Conservation (phyloP, 2,797 vertebrate species). For the Alectoris magna region DNA sequence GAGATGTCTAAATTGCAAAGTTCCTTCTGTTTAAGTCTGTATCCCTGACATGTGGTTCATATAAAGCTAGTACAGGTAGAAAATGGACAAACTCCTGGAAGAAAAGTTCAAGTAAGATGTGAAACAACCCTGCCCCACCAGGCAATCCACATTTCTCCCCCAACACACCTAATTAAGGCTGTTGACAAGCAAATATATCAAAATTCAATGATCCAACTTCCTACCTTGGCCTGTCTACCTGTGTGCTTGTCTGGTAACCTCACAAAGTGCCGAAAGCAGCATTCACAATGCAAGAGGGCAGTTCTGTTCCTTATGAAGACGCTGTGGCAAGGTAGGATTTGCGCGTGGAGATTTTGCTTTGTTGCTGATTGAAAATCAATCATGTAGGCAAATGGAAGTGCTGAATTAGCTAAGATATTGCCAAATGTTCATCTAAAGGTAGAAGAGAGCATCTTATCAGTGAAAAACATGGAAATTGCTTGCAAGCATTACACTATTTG, state of each 20-base stretch:
- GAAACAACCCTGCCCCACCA: background rate
- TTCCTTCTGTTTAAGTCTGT: constrained; percentile 36
- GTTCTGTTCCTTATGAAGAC: background rate
- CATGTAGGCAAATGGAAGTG: background rate
- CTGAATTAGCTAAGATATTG: background rate
- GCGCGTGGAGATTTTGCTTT: background rate
- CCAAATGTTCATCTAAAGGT: background rate
- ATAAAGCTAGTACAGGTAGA: constrained; percentile 35
- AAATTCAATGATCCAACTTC: constrained; percentile 19
- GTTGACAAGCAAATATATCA: constrained; percentile 15
- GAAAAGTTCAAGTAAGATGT: constrained; percentile 2
- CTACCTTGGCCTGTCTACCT: background rate
- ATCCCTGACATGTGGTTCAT: constrained; percentile 12
- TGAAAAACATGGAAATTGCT: background rate
- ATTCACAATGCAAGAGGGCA: background rate
- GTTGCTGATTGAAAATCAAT: background rate
- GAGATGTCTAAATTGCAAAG: constrained; percentile 30
- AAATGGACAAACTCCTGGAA: constrained; percentile 44
- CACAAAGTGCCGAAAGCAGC: constrained; percentile 1
- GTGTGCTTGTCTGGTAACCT: background rate
- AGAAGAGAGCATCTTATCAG: background rate
- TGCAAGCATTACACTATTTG: background rate
- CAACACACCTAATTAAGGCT: constrained; percentile 20
- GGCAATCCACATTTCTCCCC: background rate
- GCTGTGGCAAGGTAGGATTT: background rate